phyloP scores from a whole-genome alignment of 2,888 invertebrate genomes.

The Zygothrica quintamaculata region DNA sequence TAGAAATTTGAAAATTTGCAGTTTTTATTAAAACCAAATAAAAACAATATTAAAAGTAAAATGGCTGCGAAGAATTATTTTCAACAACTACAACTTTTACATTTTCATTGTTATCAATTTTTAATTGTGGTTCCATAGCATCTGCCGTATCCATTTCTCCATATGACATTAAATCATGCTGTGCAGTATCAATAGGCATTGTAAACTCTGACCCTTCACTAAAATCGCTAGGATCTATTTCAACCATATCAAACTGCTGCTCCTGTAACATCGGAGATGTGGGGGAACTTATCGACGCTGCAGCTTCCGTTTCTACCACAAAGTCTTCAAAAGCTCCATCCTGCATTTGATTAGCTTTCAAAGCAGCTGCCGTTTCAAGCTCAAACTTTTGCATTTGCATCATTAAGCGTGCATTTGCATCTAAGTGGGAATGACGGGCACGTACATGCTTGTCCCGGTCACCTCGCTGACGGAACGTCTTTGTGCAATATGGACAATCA shows the following conservation, averaged over 20 bases:
- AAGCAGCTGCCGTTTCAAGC: conserved; percentile 80
- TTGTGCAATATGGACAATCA: conserved; percentile 85
- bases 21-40: conserved; percentile 12
- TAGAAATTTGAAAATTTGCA: too few relatives aligned
- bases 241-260: conserved; percentile 21
- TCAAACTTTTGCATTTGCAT: conserved; percentile 84
- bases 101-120: conserved; percentile 26
- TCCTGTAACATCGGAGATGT: conserved; percentile 28
- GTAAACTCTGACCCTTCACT: conserved; percentile 19
- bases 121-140: conserved; percentile 14
- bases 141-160: conserved; percentile 11
- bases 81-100: conserved; percentile 64
- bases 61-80: conserved; percentile 55
- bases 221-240: conserved; percentile 28
- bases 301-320: background rate
- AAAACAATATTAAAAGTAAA: conserved; percentile 40
- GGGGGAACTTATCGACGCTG: conserved; percentile 3
- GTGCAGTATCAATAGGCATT: conserved; percentile 13
- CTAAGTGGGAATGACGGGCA: conserved; percentile 85
- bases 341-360: conserved; percentile 49
- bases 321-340: conserved; percentile 7
- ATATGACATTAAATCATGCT: conserved; percentile 40
- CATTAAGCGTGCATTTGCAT: conserved; percentile 83
- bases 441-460: conserved; percentile 87
- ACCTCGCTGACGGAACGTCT: conserved; percentile 86